Conservation (phyloP, 2,888 invertebrate genomes). For the Scaptomyza flava region DNA sequence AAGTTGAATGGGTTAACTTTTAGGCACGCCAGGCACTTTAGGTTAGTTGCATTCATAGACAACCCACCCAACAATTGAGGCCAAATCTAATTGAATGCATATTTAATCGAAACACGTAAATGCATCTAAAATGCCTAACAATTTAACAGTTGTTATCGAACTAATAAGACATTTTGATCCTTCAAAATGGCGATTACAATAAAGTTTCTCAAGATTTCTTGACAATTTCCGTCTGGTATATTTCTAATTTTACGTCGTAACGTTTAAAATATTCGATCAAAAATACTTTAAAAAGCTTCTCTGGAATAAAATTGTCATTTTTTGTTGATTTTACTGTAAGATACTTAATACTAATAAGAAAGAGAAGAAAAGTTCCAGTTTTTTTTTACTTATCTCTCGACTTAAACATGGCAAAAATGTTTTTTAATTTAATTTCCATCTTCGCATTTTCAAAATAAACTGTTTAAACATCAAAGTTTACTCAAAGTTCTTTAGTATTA, state of each 20-base stretch:
- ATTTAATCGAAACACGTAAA: slow-evolving; percentile 31
- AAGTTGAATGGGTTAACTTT: slow-evolving; percentile 28
- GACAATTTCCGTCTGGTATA: too few species aligned
- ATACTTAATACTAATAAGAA: too few species aligned
- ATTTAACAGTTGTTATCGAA: too few species aligned
- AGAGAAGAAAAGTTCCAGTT: background rate
- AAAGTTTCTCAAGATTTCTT: too few species aligned
- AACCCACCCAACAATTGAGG: slow-evolving; percentile 57
- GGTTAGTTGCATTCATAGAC: slow-evolving; percentile 36
- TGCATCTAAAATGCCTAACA: slow-evolving; percentile 13
- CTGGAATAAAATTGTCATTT: background rate
- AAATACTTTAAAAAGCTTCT: too few species aligned
- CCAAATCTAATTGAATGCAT: slow-evolving; percentile 64
- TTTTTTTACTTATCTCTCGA: background rate
- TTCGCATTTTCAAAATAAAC: background rate
- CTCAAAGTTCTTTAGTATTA: background rate
- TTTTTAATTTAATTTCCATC: background rate
- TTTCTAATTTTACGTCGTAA: too few species aligned
- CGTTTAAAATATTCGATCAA: too few species aligned
- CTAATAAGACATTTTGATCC: too few species aligned
- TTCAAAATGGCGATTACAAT: too few species aligned
- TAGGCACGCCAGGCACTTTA: slow-evolving; percentile 1
- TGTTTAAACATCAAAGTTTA: background rate
- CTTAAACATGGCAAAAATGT: background rate
- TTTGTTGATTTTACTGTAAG: too few species aligned